Conservation (phyloP, 2,888 invertebrate species). For the Xanthia icteritia region DNA sequence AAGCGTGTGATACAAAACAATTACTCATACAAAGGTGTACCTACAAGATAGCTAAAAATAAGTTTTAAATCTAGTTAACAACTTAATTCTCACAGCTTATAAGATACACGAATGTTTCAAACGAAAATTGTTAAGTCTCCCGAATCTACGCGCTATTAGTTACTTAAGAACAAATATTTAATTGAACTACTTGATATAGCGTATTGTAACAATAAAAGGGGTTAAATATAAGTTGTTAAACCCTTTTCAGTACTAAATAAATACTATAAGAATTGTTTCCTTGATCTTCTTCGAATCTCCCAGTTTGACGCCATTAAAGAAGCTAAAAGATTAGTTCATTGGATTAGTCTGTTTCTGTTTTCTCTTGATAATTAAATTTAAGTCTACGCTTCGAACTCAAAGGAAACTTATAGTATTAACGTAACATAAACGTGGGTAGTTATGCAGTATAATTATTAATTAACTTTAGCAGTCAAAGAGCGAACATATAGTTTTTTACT, state of each 20-base stretch:
- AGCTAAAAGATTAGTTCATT: constrained; percentile 64
- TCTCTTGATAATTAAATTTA: constrained; percentile 60
- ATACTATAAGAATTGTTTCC: constrained; percentile 56
- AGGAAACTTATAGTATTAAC: constrained; percentile 19
- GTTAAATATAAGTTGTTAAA: constrained; percentile 28
- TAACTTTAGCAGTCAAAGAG: constrained; percentile 3
- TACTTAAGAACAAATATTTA: constrained; percentile 26
- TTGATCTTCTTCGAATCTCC: constrained; percentile 62
- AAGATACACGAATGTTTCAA: constrained; percentile 28
- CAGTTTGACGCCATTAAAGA: constrained; percentile 63
- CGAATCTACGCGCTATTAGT: neutral
- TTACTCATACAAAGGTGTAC: constrained; percentile 12
- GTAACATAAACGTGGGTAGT: constrained; percentile 4
- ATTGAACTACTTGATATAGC: constrained; percentile 41
- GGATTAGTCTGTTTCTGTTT: constrained; percentile 65
- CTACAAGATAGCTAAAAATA: constrained; percentile 13
- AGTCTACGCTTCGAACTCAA: constrained; percentile 29
- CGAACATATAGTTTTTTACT: constrained; percentile 13
- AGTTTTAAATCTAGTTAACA: neutral
- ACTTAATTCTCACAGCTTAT: constrained; percentile 35
- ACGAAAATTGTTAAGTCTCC: constrained; percentile 16
- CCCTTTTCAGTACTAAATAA: constrained; percentile 49
- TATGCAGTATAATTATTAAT: constrained; percentile 22
- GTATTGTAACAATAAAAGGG: constrained; percentile 43
- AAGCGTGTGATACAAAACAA: neutral